phyloP scores from a whole-genome alignment of 2,888 invertebrate genomes.

The Amblyjoppa fuscipennis region DNA sequence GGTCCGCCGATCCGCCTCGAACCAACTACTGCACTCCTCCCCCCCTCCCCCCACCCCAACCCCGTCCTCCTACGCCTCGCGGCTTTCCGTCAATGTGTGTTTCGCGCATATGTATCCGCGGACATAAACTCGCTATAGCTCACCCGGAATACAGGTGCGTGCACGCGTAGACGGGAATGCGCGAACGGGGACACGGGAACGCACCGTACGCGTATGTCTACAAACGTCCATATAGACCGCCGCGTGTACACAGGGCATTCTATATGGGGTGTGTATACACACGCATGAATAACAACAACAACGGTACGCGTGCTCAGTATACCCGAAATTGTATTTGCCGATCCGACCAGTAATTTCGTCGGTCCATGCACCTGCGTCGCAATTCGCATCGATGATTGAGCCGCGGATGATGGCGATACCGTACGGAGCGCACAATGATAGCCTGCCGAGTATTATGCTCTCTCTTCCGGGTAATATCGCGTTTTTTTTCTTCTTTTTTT shows the following conservation, averaged over 20 bases:
- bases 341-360: constrained; percentile 63
- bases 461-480: background rate
- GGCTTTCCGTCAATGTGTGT: constrained; percentile 29
- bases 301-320: constrained; percentile 72
- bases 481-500: background rate
- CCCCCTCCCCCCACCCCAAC: constrained; percentile 59
- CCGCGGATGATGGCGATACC: background rate
- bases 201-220: background rate
- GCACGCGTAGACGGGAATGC: background rate
- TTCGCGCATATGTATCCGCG: constrained; percentile 8
- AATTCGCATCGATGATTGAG: constrained; percentile 36
- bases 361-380: constrained; percentile 61
- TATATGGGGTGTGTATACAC: constrained; percentile 11
- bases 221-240: background rate
- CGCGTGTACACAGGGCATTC: constrained; percentile 13
- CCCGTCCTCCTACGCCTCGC: constrained; percentile 18
- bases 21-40: constrained; percentile 33
- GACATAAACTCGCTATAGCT: constrained; percentile 38
- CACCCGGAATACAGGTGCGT: constrained; percentile 32
- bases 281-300: constrained; percentile 76
- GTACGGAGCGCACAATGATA: background rate
- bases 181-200: constrained; percentile 5
- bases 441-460: constrained; percentile 2
- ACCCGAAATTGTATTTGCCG: constrained; percentile 72
- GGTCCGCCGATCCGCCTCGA: constrained; percentile 72